A percentile compares a stretch with the other conserved stretches of the same genome.
phyloP scores from a whole-genome alignment of 2,797 vertebrate genomes.

The Melanotaenia parkinsoni region DNA sequence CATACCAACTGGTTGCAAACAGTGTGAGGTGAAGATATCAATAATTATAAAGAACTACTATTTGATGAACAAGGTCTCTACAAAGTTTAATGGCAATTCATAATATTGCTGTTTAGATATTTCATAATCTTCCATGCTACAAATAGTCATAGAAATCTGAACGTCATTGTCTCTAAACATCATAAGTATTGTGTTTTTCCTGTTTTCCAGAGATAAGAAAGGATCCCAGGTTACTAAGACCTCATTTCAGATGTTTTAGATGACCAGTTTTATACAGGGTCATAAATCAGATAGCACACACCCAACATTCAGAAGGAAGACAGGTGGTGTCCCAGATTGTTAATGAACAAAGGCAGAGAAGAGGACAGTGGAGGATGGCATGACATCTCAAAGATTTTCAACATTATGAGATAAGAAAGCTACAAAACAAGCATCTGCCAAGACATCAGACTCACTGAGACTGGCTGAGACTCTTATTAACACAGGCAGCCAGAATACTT shows the following conservation, averaged over 20 bases:
- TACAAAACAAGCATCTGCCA: constrained; percentile 21
- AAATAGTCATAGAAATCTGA: no score
- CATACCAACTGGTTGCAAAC: no score
- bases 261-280: neutral
- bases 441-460: neutral
- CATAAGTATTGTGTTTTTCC: no score
- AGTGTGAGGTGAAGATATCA: no score
- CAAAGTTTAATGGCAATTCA: no score
- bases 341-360: neutral
- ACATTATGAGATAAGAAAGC: neutral
- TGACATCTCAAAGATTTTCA: constrained; percentile 9
- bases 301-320: neutral
- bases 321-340: neutral
- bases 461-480: constrained; percentile 17
- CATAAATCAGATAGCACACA: neutral
- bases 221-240: neutral
- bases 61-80: no score
- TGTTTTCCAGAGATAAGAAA: neutral
- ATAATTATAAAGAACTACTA: no score
- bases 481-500: constrained; percentile 6
- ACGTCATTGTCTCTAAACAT: no score
- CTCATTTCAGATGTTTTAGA: neutral
- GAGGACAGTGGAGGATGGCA: neutral
- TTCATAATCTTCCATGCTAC: no score
- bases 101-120: no score